Conservation (phyloP, 1,140 invertebrate species). For the Cydia fagiglandana region DNA sequence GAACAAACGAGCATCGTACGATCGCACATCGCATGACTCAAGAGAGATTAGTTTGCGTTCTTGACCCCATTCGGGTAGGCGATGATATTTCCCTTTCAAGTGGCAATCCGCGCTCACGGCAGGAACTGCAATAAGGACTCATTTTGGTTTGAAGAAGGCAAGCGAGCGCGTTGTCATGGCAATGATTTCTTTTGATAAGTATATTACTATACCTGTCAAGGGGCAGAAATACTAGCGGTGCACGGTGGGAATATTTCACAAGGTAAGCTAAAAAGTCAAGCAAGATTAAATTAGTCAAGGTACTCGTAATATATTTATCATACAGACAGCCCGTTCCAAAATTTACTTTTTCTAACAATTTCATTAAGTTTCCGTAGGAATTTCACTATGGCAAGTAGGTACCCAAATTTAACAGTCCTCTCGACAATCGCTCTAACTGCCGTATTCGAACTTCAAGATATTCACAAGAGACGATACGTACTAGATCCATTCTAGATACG, state of each 20-base stretch:
- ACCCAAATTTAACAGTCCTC: neutral
- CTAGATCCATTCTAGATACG: too few species aligned
- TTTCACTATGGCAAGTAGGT: neutral
- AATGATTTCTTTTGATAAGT: constrained; percentile 29
- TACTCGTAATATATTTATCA: too few species aligned
- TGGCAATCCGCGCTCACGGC: constrained; percentile 23
- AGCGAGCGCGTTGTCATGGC: constrained; percentile 15
- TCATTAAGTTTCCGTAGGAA: neutral
- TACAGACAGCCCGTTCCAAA: too few species aligned
- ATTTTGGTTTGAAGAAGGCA: constrained; percentile 24
- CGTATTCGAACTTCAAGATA: too few species aligned
- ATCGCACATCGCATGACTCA: neutral
- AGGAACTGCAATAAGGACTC: constrained; percentile 25
- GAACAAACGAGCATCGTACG: constrained; percentile 22
- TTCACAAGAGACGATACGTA: too few species aligned
- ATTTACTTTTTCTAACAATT: too few species aligned
- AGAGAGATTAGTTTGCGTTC: constrained; percentile 27
- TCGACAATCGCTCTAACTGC: neutral
- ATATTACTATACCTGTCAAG: constrained; percentile 4
- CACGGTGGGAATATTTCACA: too few species aligned
- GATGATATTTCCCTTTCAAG: constrained; percentile 26
- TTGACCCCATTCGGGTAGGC: constrained; percentile 21
- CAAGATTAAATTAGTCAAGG: too few species aligned
- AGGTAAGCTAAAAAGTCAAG: too few species aligned
- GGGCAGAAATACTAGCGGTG: neutral